Conservation (phyloP, 2,888 invertebrate genomes). For the Agrilus cyanescens region DNA sequence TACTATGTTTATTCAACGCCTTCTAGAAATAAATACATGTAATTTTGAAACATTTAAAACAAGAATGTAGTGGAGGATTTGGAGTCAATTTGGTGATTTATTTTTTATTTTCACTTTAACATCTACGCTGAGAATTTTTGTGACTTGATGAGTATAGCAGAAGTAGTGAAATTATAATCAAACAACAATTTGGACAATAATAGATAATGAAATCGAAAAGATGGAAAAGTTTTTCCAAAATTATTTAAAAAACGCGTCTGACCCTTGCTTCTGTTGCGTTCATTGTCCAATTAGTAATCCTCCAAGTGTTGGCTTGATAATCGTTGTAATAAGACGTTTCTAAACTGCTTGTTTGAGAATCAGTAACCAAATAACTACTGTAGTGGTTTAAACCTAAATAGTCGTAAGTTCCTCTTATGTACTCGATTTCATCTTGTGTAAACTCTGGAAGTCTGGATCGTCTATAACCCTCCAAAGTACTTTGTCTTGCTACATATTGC, state of each 20-base stretch:
- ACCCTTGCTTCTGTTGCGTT: conserved; percentile 39
- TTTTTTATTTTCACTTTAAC: too few relatives aligned
- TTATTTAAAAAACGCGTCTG: neutral
- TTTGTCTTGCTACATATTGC: conserved; percentile 41
- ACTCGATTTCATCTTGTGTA: conserved; percentile 36
- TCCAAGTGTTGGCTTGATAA: conserved; percentile 30
- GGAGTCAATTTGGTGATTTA: too few relatives aligned
- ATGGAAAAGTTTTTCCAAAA: too few relatives aligned
- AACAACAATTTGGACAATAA: too few relatives aligned
- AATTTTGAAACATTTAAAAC: too few relatives aligned
- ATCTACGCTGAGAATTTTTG: too few relatives aligned
- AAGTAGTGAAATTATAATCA: too few relatives aligned
- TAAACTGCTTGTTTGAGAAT: neutral
- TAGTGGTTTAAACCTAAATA: conserved; percentile 42
- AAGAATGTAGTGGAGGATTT: too few relatives aligned
- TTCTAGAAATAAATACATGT: too few relatives aligned
- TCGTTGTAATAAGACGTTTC: conserved; percentile 20
- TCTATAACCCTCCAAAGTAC: conserved; percentile 41
- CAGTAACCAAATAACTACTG: conserved; percentile 21
- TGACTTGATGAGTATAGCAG: too few relatives aligned
- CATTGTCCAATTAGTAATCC: conserved; percentile 36
- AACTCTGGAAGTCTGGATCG: conserved; percentile 47
- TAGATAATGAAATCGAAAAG: too few relatives aligned
- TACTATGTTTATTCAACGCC: too few relatives aligned
- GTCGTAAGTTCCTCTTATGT: conserved; percentile 37